Evolutionary conservation across 2,113 vertebrate species (phyloP).

Genomic region (Pontoporia blainvillei): DNA sequence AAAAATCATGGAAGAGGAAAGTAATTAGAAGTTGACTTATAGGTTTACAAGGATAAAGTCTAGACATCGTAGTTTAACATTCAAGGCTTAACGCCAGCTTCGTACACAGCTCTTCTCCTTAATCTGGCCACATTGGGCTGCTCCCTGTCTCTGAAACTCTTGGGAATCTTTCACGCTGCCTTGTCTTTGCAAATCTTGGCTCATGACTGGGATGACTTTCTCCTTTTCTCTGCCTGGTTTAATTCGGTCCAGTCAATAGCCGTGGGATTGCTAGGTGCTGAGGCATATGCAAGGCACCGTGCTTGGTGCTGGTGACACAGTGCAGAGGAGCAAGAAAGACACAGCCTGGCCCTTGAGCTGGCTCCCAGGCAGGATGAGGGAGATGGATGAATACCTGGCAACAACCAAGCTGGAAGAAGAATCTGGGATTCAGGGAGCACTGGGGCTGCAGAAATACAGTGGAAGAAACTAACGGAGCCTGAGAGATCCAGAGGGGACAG

Average conservation of each 20-base stretch:
- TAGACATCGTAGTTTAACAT: neutral
- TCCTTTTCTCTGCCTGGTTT: neutral
- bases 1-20: neutral
- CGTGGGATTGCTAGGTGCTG: neutral
- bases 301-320: accelerated
- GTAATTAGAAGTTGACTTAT: neutral
- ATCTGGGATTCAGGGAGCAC: neutral
- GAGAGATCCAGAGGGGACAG: neutral
- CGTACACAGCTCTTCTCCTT: neutral
- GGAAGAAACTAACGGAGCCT: neutral
- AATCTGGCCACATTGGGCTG: neutral
- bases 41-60: neutral
- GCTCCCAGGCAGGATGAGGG: neutral
- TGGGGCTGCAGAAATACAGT: neutral
- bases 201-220: neutral
- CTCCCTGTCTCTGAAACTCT: neutral
- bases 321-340: neutral
- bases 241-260: neutral
- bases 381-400: neutral
- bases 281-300: neutral
- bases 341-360: neutral
- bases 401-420: neutral
- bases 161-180: neutral
- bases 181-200: neutral
- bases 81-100: neutral